Percentiles rank a stretch among this genome's conserved stretches.
Conservation (phyloP, 2,113 vertebrate species). For the Eubucco bourcierii region DNA sequence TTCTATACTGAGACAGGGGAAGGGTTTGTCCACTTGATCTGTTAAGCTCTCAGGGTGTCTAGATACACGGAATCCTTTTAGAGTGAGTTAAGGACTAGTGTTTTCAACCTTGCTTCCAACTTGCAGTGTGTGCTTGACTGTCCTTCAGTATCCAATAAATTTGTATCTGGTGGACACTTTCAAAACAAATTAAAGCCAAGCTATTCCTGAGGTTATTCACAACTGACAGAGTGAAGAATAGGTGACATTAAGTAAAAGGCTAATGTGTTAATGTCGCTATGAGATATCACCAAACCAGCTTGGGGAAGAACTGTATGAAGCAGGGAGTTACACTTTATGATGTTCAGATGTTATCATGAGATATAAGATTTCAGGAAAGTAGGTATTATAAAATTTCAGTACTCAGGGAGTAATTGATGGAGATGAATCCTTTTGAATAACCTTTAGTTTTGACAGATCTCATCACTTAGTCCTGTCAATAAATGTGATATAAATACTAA, state of each 20-base stretch:
- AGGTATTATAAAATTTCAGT: neutral
- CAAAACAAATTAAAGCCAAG: neutral
- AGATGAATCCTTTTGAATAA: neutral
- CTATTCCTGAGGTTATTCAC: neutral
- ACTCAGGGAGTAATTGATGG: neutral
- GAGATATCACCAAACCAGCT: neutral
- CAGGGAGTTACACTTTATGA: neutral
- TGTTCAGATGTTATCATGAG: neutral
- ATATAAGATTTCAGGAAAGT: neutral
- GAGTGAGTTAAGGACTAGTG: neutral
- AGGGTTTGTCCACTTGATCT: neutral
- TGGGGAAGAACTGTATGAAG: neutral
- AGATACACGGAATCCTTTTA: neutral
- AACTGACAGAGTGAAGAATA: neutral
- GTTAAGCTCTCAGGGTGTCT: neutral
- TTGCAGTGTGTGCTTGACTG: neutral
- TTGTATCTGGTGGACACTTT: neutral
- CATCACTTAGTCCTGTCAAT: neutral
- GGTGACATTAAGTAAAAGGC: neutral
- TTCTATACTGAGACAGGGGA: neutral
- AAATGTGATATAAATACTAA: neutral
- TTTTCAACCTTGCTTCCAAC: neutral
- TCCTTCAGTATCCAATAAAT: neutral
- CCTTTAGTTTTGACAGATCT: neutral
- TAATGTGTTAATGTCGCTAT: neutral